These are phyloP conservation scores for Riptortus pedestris DNA, from an alignment of 1,140 invertebrate species.

Conservation along the genomic window DNA sequence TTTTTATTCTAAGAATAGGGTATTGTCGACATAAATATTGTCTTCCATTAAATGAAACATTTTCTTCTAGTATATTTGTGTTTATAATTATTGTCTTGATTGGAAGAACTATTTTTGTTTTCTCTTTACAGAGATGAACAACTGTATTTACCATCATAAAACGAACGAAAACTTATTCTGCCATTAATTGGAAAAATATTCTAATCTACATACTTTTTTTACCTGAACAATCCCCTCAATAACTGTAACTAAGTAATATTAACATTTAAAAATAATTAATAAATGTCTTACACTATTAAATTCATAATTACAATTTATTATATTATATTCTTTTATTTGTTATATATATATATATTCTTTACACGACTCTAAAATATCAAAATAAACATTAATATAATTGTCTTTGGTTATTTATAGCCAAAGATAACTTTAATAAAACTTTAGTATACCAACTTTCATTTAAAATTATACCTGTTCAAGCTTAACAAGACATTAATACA, in stretches of 20 bases:
- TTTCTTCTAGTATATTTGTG: background rate
- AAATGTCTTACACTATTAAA: too few relatives aligned
- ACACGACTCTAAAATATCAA: background rate
- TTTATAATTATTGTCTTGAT: constrained; percentile 8
- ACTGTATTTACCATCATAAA: too few relatives aligned
- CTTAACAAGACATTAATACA: background rate
- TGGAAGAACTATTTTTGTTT: background rate
- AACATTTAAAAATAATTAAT: too few relatives aligned
- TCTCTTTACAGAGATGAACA: too few relatives aligned
- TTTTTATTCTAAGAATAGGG: background rate
- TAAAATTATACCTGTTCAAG: background rate
- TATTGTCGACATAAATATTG: constrained; percentile 8
- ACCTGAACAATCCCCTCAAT: too few relatives aligned
- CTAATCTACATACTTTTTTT: too few relatives aligned
- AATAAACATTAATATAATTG: background rate
- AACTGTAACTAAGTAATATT: too few relatives aligned
- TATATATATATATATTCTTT: too few relatives aligned
- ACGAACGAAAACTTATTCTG: too few relatives aligned
- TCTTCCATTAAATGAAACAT: background rate
- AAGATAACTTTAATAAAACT: background rate
- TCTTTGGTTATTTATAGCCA: background rate
- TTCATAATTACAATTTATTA: too few relatives aligned
- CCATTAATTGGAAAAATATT: too few relatives aligned
- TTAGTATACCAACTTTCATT: background rate
- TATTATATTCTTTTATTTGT: too few relatives aligned